phyloP scores from a whole-genome alignment of 2,888 invertebrate genomes.

The Heliconius sara region DNA sequence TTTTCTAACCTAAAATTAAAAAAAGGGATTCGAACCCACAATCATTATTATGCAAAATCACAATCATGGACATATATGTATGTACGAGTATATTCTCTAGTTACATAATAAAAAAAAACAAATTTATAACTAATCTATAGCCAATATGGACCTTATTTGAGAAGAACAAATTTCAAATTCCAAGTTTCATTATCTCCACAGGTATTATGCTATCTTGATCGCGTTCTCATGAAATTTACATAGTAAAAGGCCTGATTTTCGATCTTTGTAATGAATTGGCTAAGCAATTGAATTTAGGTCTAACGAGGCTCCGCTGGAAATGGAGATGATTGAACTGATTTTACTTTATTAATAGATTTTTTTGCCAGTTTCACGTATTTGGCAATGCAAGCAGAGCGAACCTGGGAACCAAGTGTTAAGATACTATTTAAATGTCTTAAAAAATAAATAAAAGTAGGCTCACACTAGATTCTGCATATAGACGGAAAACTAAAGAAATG shows the following conservation, averaged over 20 bases:
- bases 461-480: too few relatives aligned
- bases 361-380: too few relatives aligned
- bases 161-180: constrained; percentile 42
- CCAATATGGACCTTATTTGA: constrained; percentile 41
- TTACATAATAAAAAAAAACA: neutral
- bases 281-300: constrained; percentile 48
- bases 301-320: constrained; percentile 47
- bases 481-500: too few relatives aligned
- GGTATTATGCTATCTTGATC: constrained; percentile 47
- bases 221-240: constrained; percentile 59
- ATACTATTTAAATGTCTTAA: too few relatives aligned
- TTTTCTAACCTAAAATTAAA: neutral
- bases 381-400: too few relatives aligned
- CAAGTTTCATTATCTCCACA: neutral
- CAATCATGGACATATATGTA: neutral
- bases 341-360: neutral
- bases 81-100: neutral
- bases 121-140: neutral
- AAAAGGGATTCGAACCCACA: neutral
- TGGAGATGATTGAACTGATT: neutral
- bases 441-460: too few relatives aligned
- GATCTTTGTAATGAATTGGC: constrained; percentile 57
- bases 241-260: constrained; percentile 57
- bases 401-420: too few relatives aligned
- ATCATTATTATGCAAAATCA: neutral